Conservation (phyloP, 2,113 vertebrate genomes). For the Theristicus caerulescens region DNA sequence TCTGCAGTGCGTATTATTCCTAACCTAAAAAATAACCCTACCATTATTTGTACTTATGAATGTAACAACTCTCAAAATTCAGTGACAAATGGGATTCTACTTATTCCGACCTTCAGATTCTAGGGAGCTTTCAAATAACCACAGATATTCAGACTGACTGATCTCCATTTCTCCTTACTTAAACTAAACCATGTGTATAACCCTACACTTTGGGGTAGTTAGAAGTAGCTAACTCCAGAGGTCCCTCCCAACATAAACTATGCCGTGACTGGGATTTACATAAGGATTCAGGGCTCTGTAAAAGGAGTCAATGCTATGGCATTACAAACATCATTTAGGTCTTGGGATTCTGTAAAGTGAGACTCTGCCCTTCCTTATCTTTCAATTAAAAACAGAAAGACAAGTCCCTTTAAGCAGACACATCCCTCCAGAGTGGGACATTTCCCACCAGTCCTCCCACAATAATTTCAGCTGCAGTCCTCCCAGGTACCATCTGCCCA, state of each 20-base stretch:
- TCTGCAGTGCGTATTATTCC: background rate
- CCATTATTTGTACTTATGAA: background rate
- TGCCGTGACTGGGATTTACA: background rate
- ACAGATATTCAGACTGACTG: background rate
- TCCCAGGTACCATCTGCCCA: background rate
- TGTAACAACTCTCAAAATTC: background rate
- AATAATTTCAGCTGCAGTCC: background rate
- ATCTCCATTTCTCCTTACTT: background rate
- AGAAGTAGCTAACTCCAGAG: background rate
- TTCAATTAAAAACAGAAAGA: background rate
- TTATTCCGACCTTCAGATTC: background rate
- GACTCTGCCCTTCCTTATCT: background rate
- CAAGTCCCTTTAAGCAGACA: background rate
- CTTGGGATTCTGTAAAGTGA: background rate
- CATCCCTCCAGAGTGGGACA: background rate
- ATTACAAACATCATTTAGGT: background rate
- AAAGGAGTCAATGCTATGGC: background rate
- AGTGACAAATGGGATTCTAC: background rate
- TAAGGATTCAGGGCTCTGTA: background rate
- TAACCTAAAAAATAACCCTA: background rate
- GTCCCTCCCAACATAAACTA: background rate
- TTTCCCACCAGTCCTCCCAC: background rate
- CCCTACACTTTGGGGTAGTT: background rate
- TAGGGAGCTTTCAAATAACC: background rate
- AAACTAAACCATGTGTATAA: background rate